A percentile compares a stretch with the other conserved stretches of the same genome.
These are phyloP conservation scores for Orthonevra nobilis DNA, from an alignment of 2,888 invertebrate genomes.

Conservation along the genomic window DNA sequence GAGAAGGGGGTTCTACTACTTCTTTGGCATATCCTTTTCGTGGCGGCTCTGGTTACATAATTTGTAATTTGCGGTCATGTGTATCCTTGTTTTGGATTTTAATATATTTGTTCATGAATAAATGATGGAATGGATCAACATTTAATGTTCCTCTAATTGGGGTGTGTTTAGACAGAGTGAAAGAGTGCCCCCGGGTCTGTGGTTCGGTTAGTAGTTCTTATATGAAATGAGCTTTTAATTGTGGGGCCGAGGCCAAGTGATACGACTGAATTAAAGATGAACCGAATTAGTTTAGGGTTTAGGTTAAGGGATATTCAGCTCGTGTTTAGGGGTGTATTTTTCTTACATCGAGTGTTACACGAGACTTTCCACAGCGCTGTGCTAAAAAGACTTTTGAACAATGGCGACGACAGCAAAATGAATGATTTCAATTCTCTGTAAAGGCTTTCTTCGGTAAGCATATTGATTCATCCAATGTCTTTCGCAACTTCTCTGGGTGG, in stretches of 20 bases:
- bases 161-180: slow-evolving; percentile 45
- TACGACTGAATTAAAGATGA: slow-evolving; percentile 41
- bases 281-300: slow-evolving; percentile 15
- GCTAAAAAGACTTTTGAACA: too few relatives aligned
- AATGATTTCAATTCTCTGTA: too few relatives aligned
- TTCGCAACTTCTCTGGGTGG: too few relatives aligned
- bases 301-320: neutral
- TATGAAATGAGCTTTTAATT: slow-evolving; percentile 10
- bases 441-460: too few relatives aligned
- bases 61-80: slow-evolving; percentile 70
- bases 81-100: slow-evolving; percentile 67
- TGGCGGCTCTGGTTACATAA: slow-evolving; percentile 64
- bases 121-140: slow-evolving; percentile 71
- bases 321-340: too few relatives aligned
- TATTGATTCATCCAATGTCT: too few relatives aligned
- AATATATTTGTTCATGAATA: slow-evolving; percentile 71
- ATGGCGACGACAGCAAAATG: too few relatives aligned
- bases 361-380: too few relatives aligned
- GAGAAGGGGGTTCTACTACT: neutral
- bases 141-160: slow-evolving; percentile 71
- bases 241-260: slow-evolving; percentile 32
- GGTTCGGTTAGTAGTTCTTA: neutral
- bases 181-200: neutral
- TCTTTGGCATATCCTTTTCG: slow-evolving; percentile 36
- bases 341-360: too few relatives aligned